Evolutionary conservation across 2,113 vertebrate species (phyloP), one percentile per base, ranked within the genome.

Genomic region (Oryzias curvinotus): DNA sequence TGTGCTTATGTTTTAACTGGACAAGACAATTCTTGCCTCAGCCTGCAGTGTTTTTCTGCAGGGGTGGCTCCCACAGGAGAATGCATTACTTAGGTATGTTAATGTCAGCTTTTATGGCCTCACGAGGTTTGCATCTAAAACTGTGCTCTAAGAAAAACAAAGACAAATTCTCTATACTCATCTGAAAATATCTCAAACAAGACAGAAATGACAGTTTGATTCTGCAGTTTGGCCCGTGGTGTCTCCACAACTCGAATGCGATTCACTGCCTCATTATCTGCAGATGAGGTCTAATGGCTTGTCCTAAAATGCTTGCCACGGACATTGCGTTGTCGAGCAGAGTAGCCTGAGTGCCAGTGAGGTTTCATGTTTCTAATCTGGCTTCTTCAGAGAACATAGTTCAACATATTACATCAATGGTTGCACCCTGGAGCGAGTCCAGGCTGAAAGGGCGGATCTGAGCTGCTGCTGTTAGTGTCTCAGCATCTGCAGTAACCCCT

Each of bases 381-480:
- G 6, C 52, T 10, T 62, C 59, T 60, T 59, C 44, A 23, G 49
- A 64, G 83, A 49, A 14, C 68, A 65, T 12, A 71, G 75, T 71
- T 73, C 75, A 73, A 13, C 25, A 13, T 3, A 36, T 77, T 81
- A 23, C 41, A 45, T 75, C 72, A 77, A 66, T 54, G 54, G 47
- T 44, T 25, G 65, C 56, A 44, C 75, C 68, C 21, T 42, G 30
- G 23, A 83, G 71, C 43, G 54, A 13, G 59, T 75, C 65, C 55
- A 69, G 49, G 26, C 52, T 14, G 69, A 68, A 44, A 59, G 47
- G 51, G 66, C 71, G 55, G 49, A 79, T 76, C 43, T 45, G 26
- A 47, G 21, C 59, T 23, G 52, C 1, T 57, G 41, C 21, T 43
- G 46, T 65, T 57, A 59, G 45, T 73, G 52, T 77, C 66, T 66